These are phyloP conservation scores for Abrostola triplasia DNA, from an alignment of 2,888 invertebrate species.

Conservation along the genomic window DNA sequence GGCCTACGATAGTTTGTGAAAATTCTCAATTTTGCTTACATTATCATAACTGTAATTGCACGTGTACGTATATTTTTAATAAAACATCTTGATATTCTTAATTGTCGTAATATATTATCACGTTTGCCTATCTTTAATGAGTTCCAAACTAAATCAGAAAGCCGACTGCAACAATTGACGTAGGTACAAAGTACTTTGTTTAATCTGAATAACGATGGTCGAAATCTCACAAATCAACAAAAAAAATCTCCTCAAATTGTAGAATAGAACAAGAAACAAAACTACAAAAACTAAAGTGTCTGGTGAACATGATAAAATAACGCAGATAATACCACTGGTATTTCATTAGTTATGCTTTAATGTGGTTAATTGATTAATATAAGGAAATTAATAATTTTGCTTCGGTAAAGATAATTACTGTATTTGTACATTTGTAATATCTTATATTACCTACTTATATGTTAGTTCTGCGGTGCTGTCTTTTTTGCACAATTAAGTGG, in stretches of 20 bases:
- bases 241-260: neutral
- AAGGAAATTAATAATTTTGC: conserved; percentile 40
- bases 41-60: conserved; percentile 16
- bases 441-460: conserved; percentile 6
- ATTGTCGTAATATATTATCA: no score
- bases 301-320: conserved; percentile 23
- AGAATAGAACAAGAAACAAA: neutral
- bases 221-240: no score
- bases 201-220: no score
- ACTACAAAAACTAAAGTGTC: neutral
- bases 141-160: no score
- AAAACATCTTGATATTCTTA: conserved; percentile 7
- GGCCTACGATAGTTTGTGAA: conserved; percentile 30
- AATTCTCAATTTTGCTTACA: conserved; percentile 25
- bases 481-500: conserved; percentile 40
- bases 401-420: conserved; percentile 30
- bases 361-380: conserved; percentile 36
- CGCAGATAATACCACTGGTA: conserved; percentile 12
- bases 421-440: neutral
- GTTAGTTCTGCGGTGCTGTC: conserved; percentile 15
- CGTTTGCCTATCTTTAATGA: no score
- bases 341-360: conserved; percentile 13
- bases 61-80: conserved; percentile 39
- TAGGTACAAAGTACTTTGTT: conserved; percentile 8
- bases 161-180: no score